These are phyloP conservation scores for Sebastes wilsoni DNA, from an alignment of 2,797 vertebrate genomes.

Conservation along the genomic window DNA sequence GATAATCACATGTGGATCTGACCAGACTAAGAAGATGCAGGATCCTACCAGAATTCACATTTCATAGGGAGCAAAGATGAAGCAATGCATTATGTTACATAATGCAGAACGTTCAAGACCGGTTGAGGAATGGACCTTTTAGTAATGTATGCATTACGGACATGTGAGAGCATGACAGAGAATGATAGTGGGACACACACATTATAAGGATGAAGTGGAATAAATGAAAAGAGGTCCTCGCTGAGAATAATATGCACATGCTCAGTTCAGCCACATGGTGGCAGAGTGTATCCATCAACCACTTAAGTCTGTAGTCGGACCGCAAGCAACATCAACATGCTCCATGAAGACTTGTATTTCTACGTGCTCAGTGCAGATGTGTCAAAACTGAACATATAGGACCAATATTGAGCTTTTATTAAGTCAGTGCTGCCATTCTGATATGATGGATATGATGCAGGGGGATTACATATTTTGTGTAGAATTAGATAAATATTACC, in stretches of 20 bases:
- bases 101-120: background rate
- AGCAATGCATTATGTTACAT: background rate
- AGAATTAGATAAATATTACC: background rate
- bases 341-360: background rate
- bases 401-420: background rate
- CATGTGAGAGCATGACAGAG: background rate
- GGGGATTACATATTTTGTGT: too few species aligned
- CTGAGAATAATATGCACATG: conserved; percentile 14
- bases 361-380: background rate
- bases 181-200: background rate
- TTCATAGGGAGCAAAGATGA: background rate
- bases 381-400: background rate
- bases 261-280: conserved; percentile 57
- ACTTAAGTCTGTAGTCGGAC: background rate
- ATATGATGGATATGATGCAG: background rate
- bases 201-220: background rate
- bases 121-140: background rate
- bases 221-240: background rate
- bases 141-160: background rate
- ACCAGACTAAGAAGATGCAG: background rate
- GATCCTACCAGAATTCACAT: background rate
- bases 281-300: conserved; percentile 36
- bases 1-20: background rate
- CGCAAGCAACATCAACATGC: background rate
- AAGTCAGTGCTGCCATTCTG: background rate